Conservation (phyloP, 2,888 invertebrate genomes). For the Tolmerus cingulatus region DNA sequence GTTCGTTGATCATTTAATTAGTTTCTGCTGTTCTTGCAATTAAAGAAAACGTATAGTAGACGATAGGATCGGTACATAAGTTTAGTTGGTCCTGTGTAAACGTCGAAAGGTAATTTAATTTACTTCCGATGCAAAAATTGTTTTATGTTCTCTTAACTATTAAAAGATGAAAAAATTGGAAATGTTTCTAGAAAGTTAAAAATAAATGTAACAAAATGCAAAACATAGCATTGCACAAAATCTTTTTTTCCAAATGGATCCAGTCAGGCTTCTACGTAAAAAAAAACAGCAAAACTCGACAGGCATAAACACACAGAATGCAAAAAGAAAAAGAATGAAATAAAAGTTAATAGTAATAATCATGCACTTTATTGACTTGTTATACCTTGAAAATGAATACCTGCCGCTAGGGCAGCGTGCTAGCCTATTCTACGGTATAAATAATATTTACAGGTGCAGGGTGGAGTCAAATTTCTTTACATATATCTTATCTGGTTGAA, state of each 20-base stretch:
- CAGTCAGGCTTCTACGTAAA: not conserved
- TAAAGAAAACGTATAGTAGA: too few relatives aligned
- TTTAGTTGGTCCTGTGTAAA: not conserved
- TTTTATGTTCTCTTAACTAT: not conserved
- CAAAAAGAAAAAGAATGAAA: not conserved
- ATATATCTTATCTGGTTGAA: conserved; percentile 30
- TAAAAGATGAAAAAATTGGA: not conserved
- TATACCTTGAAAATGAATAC: not conserved
- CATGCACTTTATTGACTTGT: conserved; percentile 4
- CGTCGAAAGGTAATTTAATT: not conserved
- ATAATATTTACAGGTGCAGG: conserved; percentile 26
- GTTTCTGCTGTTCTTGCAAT: too few relatives aligned
- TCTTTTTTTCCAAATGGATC: not conserved
- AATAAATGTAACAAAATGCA: not conserved
- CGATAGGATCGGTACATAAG: not conserved
- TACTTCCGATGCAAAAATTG: not conserved
- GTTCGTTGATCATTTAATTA: too few relatives aligned
- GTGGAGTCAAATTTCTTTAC: conserved; percentile 23
- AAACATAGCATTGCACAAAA: not conserved
- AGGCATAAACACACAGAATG: not conserved
- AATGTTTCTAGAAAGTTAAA: not conserved
- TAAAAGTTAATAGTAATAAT: not conserved
- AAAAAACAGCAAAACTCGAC: not conserved
- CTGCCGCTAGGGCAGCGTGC: not conserved
- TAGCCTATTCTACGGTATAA: conserved; percentile 19